phyloP scores from a whole-genome alignment of 2,113 vertebrate species.

The Paraplagusia blochii region DNA sequence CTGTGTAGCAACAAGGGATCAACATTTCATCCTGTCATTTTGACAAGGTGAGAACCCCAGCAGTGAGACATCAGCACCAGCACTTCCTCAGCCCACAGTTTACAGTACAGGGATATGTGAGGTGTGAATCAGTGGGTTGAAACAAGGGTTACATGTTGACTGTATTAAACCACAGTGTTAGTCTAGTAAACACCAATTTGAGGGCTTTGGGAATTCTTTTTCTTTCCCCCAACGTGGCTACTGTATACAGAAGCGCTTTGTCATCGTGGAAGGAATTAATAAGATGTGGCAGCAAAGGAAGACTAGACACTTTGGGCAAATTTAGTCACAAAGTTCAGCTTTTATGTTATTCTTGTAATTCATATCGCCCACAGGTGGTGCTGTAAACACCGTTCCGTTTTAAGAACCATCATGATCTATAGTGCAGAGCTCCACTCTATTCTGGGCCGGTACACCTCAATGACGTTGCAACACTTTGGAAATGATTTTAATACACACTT shows the following conservation, averaged over 20 bases:
- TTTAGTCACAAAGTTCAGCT: too few species aligned
- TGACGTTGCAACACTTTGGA: too few species aligned
- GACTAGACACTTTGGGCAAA: neutral
- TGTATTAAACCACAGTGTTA: slow-evolving; percentile 32
- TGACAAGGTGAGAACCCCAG: slow-evolving; percentile 52
- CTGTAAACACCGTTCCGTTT: too few species aligned
- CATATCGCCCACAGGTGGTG: too few species aligned
- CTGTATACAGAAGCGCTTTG: slow-evolving; percentile 4
- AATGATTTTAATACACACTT: too few species aligned
- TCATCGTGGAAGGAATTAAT: neutral
- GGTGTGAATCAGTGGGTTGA: slow-evolving; percentile 45
- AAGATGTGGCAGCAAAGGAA: neutral
- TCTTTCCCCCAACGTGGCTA: neutral
- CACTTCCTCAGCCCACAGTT: slow-evolving; percentile 39
- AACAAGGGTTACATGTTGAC: slow-evolving; percentile 36
- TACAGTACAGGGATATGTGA: slow-evolving; percentile 35
- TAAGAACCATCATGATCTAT: too few species aligned
- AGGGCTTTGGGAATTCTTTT: slow-evolving; percentile 9
- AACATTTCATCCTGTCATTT: slow-evolving; percentile 64
- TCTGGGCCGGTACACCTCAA: too few species aligned
- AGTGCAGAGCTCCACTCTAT: too few species aligned
- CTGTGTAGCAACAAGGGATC: slow-evolving; percentile 67
- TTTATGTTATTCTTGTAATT: too few species aligned
- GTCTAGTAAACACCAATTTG: slow-evolving; percentile 34
- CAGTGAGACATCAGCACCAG: slow-evolving; percentile 49